Evolutionary conservation across 2,888 invertebrate genomes (phyloP).

Genomic region (Phaedon cochleariae): DNA sequence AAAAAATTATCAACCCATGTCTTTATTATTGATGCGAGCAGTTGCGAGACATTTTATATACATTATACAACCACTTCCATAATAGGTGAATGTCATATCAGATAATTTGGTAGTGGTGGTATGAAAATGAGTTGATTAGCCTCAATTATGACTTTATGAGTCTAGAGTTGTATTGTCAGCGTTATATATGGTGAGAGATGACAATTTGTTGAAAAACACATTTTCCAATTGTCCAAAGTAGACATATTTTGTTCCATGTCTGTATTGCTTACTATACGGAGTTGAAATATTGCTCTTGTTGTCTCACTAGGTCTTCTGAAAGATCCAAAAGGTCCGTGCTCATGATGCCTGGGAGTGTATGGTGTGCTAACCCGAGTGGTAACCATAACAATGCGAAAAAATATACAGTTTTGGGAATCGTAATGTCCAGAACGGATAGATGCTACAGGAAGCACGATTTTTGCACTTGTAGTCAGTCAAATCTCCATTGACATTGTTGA

Average conservation of each 20-base stretch:
- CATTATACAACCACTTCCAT: not conserved
- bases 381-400: conserved; percentile 66
- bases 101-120: not conserved
- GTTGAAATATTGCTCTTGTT: too few relatives aligned
- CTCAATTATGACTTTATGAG: too few relatives aligned
- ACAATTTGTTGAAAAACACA: too few relatives aligned
- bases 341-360: conserved; percentile 74
- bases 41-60: not conserved
- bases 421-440: conserved; percentile 67
- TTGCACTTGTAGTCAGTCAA: too few relatives aligned
- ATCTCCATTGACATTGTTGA: too few relatives aligned
- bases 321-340: conserved; percentile 60
- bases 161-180: too few relatives aligned
- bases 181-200: too few relatives aligned
- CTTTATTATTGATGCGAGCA: too few relatives aligned
- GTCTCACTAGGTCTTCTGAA: conserved; percentile 10
- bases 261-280: too few relatives aligned
- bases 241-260: not conserved
- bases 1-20: not conserved
- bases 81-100: too few relatives aligned
- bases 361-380: too few relatives aligned
- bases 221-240: too few relatives aligned
- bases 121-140: not conserved
- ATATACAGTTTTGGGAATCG: conserved; percentile 70
- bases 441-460: conserved; percentile 81